Evolutionary conservation across 1,140 invertebrate species (phyloP).

Genomic region (Dendroctonus valens): DNA sequence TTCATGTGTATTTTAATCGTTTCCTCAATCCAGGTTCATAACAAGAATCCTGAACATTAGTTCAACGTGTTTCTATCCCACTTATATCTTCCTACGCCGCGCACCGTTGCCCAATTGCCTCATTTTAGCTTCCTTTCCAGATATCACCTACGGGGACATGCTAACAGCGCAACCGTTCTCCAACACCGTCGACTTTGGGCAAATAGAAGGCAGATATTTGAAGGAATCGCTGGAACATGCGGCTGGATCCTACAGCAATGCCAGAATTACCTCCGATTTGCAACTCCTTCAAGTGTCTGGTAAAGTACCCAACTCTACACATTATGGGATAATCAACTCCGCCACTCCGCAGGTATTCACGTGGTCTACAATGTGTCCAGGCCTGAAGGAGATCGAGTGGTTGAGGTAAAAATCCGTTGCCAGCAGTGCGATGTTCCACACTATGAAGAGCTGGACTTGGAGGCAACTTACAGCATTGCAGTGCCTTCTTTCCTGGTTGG

Average conservation of each 20-base stretch:
- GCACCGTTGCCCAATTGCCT: background rate
- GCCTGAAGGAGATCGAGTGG: conserved; percentile 59
- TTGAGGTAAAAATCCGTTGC: conserved; percentile 60
- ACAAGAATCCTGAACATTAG: background rate
- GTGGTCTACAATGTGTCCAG: conserved; percentile 54
- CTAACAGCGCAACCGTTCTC: conserved; percentile 56
- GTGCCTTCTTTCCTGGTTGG: conserved; percentile 61
- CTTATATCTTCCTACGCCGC: background rate
- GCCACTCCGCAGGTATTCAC: conserved; percentile 46
- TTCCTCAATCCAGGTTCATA: background rate
- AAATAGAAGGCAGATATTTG: conserved; percentile 54
- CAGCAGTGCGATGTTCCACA: conserved; percentile 62
- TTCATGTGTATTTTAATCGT: background rate
- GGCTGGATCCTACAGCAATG: conserved; percentile 41
- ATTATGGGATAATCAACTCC: background rate
- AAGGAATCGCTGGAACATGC: conserved; percentile 53
- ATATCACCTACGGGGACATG: conserved; percentile 56
- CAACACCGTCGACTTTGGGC: conserved; percentile 57
- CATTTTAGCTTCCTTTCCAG: conserved; percentile 31
- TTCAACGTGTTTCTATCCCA: background rate
- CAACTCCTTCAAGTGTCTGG: conserved; percentile 54
- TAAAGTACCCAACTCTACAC: conserved; percentile 24
- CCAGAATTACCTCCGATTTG: conserved; percentile 51
- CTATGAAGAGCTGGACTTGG: conserved; percentile 56
- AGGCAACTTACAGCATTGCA: conserved; percentile 61